Evolutionary conservation across 2,113 vertebrate genomes (phyloP).

Genomic region (Onychostoma macrolepis): DNA sequence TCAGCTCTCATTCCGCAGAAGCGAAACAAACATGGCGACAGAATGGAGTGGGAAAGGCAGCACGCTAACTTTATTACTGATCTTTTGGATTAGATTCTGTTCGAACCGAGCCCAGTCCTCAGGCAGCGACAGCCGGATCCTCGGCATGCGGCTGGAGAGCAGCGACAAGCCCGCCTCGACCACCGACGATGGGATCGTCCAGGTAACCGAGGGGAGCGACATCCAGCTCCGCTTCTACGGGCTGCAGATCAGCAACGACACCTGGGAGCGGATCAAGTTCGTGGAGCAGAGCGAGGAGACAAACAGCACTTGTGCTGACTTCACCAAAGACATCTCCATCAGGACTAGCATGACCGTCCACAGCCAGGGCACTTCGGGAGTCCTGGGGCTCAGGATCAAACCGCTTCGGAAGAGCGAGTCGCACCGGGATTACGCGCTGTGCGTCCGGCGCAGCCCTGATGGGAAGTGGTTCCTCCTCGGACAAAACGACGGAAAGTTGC

Average conservation of each 20-base stretch:
- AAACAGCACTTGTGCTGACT: conserved; percentile 79
- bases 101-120: conserved; percentile 44
- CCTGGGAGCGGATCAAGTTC: conserved; percentile 79
- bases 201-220: conserved; percentile 85
- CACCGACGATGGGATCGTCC: conserved; percentile 76
- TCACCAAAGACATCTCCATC: conserved; percentile 77
- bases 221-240: conserved; percentile 87
- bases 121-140: conserved; percentile 68
- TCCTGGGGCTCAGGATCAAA: conserved; percentile 79
- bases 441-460: conserved; percentile 75
- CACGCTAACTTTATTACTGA: conserved; percentile 70
- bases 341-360: conserved; percentile 55
- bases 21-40: conserved; percentile 82
- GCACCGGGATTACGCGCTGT: conserved; percentile 84
- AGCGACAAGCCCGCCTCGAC: conserved; percentile 75
- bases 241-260: conserved; percentile 72
- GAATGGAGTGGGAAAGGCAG: conserved; percentile 66
- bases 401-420: conserved; percentile 86
- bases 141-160: conserved; percentile 84
- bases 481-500: conserved; percentile 75
- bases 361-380: conserved; percentile 77
- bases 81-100: conserved; percentile 59
- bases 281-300: conserved; percentile 69
- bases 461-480: conserved; percentile 78
- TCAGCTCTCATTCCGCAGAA: conserved; percentile 75